Base-by-base conservation (phyloP, 2,113 vertebrate genomes). In the Platysternon megacephalum region DNA sequence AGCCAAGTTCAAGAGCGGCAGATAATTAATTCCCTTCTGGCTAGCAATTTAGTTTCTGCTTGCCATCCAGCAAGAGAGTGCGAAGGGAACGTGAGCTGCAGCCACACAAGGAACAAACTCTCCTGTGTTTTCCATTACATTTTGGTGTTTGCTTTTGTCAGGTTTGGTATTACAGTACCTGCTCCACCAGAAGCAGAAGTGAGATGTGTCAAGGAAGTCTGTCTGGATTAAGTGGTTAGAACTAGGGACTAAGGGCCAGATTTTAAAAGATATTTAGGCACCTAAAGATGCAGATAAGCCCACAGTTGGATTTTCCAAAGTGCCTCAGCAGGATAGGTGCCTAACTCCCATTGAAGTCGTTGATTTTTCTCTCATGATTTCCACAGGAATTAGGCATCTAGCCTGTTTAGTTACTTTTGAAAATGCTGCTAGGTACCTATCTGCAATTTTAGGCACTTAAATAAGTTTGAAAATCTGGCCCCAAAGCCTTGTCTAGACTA, bases 51-150 rank as follows among this genome's bases (percentile, higher is more conserved):
- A 1, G 53, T 48, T 84, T 74, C 35, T 81, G 86, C 55, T 82
- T 93, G 80, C 83, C 81, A 0, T 89, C 85, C 22, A 79, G 51
- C 87, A 96, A 44, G 56, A 94, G 89, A 29, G 42, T 22, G 48
- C 55, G 39, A 92, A 82, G 11, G 2, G 88, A 91, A 80, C 11
- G 48, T 78, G 86, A 96, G 56, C 79, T 92, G 49, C 90, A 58
- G 24, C 89, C 49, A 12, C 89, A 79, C 72, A 86, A 78, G 58
- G 68, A 90, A 89, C 84, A 94, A 94, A 83, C 65, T 51, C 86
- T 65, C 86, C 87, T 22, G 21, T 0, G 0, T 55, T 79, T 92
- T 85, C 80, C 89, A 79, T 80, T 21, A 3, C 89, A 65, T 94
- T 89, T 91, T 65, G 79, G 44, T 83, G 7, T 84, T 87, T n/a